Conservation (phyloP, 1,140 invertebrate species). For the Bombus vancouverensis region DNA sequence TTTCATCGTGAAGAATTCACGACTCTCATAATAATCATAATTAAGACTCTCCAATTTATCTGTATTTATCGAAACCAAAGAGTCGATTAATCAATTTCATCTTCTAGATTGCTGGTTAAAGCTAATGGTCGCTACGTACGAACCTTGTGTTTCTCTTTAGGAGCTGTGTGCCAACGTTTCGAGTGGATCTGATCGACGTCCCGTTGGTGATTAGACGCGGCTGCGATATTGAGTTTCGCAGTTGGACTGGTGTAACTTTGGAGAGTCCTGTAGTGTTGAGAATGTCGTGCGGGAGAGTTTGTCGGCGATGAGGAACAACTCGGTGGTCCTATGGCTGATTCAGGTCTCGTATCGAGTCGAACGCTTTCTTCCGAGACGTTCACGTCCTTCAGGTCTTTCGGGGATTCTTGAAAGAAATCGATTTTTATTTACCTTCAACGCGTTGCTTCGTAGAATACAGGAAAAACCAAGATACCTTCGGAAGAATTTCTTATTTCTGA, state of each 20-base stretch:
- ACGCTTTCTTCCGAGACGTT: slow-evolving; percentile 58
- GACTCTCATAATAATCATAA: no score
- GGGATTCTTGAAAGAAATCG: slow-evolving; percentile 57
- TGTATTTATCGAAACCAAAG: background rate
- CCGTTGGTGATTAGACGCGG: slow-evolving; percentile 68
- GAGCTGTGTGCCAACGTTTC: slow-evolving; percentile 85
- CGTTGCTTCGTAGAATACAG: no score
- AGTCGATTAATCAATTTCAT: background rate
- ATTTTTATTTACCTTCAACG: background rate
- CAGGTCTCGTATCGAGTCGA: slow-evolving; percentile 60
- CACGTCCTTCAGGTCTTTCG: slow-evolving; percentile 63
- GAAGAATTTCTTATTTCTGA: background rate
- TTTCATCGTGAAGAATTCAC: background rate
- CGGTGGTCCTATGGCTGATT: slow-evolving; percentile 61
- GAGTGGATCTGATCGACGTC: slow-evolving; percentile 72
- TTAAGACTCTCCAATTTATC: background rate
- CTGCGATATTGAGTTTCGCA: slow-evolving; percentile 74
- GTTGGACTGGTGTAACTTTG: slow-evolving; percentile 75
- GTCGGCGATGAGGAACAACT: slow-evolving; percentile 76
- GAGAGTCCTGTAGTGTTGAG: slow-evolving; percentile 78
- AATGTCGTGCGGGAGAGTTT: slow-evolving; percentile 74
- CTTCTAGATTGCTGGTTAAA: background rate
- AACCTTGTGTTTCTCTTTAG: slow-evolving; percentile 85
- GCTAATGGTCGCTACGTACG: background rate
- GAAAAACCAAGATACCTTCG: background rate